Percentiles rank a stretch among this genome's conserved stretches.
Evolutionary conservation across 1,140 invertebrate species (phyloP).

Genomic region (Papilio polyxenes): DNA sequence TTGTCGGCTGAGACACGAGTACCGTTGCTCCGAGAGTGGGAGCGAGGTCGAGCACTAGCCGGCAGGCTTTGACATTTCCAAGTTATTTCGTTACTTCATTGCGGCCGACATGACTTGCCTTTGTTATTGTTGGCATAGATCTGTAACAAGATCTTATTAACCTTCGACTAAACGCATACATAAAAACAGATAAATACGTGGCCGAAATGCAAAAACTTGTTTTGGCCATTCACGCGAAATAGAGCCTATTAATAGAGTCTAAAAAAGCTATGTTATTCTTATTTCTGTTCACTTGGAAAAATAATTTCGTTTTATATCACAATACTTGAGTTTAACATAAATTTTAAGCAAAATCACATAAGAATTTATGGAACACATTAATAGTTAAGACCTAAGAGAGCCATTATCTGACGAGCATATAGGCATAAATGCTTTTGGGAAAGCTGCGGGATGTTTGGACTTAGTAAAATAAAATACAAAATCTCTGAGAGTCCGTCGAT

Average conservation of each 20-base stretch:
- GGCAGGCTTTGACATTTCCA: slow-evolving; percentile 67
- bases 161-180: slow-evolving; percentile 25
- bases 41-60: slow-evolving; percentile 59
- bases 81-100: slow-evolving; percentile 71
- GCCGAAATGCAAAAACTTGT: background rate
- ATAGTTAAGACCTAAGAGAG: background rate
- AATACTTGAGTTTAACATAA: background rate
- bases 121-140: slow-evolving; percentile 54
- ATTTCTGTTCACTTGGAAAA: background rate
- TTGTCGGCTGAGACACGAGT: slow-evolving; percentile 62
- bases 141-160: slow-evolving; percentile 38
- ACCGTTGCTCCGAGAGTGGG: slow-evolving; percentile 72
- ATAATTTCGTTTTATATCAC: background rate
- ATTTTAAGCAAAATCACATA: background rate
- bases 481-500: background rate
- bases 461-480: background rate
- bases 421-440: background rate
- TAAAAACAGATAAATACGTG: slow-evolving; percentile 6
- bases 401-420: background rate
- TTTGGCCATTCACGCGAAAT: background rate
- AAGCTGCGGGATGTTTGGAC: background rate
- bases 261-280: background rate
- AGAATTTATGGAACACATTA: background rate
- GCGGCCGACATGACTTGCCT: slow-evolving; percentile 59
- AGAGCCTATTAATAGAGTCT: background rate